A percentile compares a stretch with the other conserved stretches of the same genome.
Evolutionary conservation across 2,797 vertebrate species (phyloP).

Genomic region (Sciurus vulgaris): DNA sequence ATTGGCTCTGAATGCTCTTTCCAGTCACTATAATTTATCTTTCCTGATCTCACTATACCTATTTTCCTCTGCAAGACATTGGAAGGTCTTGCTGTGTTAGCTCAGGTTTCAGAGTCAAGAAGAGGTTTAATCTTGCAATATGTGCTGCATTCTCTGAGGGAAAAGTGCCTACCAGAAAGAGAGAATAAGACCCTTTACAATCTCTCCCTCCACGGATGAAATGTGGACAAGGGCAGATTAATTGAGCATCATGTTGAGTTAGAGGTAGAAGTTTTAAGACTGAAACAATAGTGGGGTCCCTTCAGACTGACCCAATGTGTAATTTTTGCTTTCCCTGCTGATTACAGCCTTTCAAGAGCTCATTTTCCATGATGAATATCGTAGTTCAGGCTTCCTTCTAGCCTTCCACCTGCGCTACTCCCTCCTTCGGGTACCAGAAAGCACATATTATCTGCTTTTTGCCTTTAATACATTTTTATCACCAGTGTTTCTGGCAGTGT

Average conservation of each 20-base stretch:
- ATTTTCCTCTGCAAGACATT: constrained; percentile 57
- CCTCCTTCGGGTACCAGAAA: not conserved
- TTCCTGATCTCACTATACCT: not conserved
- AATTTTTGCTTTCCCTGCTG: constrained; percentile 36
- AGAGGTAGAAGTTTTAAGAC: constrained; percentile 71
- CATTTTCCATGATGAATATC: not conserved
- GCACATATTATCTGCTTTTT: not conserved
- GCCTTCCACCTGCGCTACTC: not conserved
- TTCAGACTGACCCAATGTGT: constrained; percentile 73
- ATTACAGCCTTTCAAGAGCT: not conserved
- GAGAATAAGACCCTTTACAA: constrained; percentile 70
- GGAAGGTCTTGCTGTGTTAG: constrained; percentile 18
- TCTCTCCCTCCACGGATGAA: not conserved
- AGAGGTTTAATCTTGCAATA: constrained; percentile 64
- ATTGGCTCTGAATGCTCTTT: not conserved
- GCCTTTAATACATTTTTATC: not conserved
- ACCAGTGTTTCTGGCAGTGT: not conserved
- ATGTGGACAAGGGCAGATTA: constrained; percentile 66
- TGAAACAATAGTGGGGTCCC: constrained; percentile 68
- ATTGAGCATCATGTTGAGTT: constrained; percentile 43
- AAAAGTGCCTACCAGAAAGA: constrained; percentile 32
- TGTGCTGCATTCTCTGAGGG: constrained; percentile 46
- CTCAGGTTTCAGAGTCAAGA: constrained; percentile 57
- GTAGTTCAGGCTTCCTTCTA: constrained; percentile 51
- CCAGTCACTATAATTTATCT: constrained; percentile 41